Evolutionary conservation across 2,797 vertebrate genomes (phyloP).

Genomic region (Xenops minutus): DNA sequence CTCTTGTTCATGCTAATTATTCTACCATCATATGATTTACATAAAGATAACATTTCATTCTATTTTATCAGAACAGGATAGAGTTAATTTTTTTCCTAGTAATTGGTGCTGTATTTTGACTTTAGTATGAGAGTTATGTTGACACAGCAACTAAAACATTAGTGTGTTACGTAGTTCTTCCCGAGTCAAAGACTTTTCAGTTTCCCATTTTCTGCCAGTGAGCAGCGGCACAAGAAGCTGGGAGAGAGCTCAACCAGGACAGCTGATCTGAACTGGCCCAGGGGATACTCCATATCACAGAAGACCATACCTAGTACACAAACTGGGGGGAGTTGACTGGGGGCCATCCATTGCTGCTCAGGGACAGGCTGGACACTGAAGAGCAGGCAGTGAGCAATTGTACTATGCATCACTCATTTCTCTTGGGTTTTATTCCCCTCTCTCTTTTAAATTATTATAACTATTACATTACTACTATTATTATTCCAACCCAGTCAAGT

Average conservation of each 20-base stretch:
- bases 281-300: neutral
- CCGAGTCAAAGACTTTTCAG: neutral
- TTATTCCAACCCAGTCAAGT: neutral
- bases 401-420: neutral
- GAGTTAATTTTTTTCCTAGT: neutral
- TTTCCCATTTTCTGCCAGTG: neutral
- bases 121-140: neutral
- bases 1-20: neutral
- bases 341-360: neutral
- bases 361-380: neutral
- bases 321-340: too few relatives aligned
- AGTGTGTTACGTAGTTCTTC: neutral
- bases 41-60: neutral
- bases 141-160: neutral
- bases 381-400: neutral
- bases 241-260: neutral
- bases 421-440: neutral
- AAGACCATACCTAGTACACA: neutral
- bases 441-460: neutral
- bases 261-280: neutral
- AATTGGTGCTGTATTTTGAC: neutral
- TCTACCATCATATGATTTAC: neutral
- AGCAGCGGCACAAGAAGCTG: neutral
- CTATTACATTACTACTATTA: neutral
- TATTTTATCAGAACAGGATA: neutral